These are phyloP conservation scores for Cephus runcator DNA, from an alignment of 2,888 invertebrate genomes.

Conservation along the genomic window DNA sequence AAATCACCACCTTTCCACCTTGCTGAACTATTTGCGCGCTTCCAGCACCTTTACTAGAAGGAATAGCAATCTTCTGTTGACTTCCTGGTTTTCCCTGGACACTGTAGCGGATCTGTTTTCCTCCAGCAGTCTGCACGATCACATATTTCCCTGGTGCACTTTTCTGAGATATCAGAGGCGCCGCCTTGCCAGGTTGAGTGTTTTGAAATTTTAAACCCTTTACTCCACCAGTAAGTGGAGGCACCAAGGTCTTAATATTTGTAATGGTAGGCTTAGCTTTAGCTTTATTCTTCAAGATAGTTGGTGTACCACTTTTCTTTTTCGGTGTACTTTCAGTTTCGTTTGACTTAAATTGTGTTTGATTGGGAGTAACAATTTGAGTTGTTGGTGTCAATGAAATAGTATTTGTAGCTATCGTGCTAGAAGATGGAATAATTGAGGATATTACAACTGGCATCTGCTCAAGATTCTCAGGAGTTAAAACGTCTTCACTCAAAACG, in stretches of 20 bases:
- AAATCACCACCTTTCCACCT: slow-evolving; percentile 60
- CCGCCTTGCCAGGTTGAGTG: slow-evolving; percentile 39
- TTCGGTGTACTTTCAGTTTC: slow-evolving; percentile 38
- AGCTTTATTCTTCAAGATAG: slow-evolving; percentile 56
- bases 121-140: slow-evolving; percentile 55
- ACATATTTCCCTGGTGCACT: slow-evolving; percentile 56
- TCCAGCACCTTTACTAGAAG: slow-evolving; percentile 45
- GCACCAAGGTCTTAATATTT: slow-evolving; percentile 57
- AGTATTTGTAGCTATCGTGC: slow-evolving; percentile 18
- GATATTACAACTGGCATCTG: slow-evolving; percentile 74
- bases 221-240: slow-evolving; percentile 53
- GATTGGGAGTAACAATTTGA: slow-evolving; percentile 37
- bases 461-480: slow-evolving; percentile 76
- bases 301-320: slow-evolving; percentile 56
- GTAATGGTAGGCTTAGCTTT: slow-evolving; percentile 61
- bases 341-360: slow-evolving; percentile 11
- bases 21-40: slow-evolving; percentile 59
- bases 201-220: slow-evolving; percentile 55
- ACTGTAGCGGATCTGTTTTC: slow-evolving; percentile 54
- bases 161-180: slow-evolving; percentile 47
- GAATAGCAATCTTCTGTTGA: slow-evolving; percentile 50
- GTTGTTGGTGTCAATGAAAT: slow-evolving; percentile 39
- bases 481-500: slow-evolving; percentile 76
- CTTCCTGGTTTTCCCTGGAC: slow-evolving; percentile 50
- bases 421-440: slow-evolving; percentile 37